phyloP scores from a whole-genome alignment of 2,113 vertebrate genomes.

The Cricetomys ansorgei region DNA sequence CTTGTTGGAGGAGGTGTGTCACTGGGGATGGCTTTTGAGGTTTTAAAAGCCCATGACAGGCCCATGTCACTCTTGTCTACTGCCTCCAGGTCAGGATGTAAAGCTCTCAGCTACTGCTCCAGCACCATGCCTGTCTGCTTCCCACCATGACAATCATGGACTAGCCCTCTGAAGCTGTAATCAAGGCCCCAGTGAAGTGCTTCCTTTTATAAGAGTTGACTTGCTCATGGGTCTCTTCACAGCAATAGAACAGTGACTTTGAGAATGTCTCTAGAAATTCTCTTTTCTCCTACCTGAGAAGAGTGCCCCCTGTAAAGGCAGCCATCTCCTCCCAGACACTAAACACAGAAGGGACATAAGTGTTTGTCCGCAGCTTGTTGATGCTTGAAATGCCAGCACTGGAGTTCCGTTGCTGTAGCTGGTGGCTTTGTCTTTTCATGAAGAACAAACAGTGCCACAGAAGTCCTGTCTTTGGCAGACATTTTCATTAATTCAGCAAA shows the following conservation, averaged over 20 bases:
- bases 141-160: no score
- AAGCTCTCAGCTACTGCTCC: background rate
- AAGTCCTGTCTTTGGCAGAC: background rate
- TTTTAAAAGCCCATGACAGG: background rate
- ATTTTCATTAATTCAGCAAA: constrained; percentile 59
- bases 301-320: constrained; percentile 49
- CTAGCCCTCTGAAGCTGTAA: background rate
- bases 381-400: background rate
- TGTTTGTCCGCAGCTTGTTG: background rate
- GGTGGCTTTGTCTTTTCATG: constrained; percentile 34
- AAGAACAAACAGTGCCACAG: constrained; percentile 49
- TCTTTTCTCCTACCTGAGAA: background rate
- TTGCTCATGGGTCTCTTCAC: background rate
- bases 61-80: no score
- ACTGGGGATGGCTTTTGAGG: no score
- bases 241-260: no score
- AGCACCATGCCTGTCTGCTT: background rate
- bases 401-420: background rate
- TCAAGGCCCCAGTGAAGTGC: background rate
- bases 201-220: background rate
- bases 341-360: background rate
- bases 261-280: background rate
- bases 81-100: background rate
- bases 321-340: background rate
- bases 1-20: background rate